These are phyloP conservation scores for Phallusia fumigata DNA, from an alignment of 23 tunicate genomes.

Conservation along the genomic window DNA sequence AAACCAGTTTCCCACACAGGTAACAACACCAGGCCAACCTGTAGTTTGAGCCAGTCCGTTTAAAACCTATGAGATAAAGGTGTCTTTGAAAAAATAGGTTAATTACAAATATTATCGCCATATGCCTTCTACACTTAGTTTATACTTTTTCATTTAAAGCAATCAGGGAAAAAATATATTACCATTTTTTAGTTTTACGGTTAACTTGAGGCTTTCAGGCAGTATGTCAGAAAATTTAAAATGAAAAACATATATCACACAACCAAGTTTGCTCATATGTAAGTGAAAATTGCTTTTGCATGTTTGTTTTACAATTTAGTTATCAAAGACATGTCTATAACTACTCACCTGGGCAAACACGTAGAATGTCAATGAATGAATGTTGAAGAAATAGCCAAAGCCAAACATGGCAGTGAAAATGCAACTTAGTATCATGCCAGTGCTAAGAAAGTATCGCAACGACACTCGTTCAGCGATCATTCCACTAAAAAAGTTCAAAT, in stretches of 20 bases:
- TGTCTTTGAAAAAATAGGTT: too few relatives aligned
- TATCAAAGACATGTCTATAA: background rate
- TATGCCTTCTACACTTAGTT: too few relatives aligned
- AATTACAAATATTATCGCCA: too few relatives aligned
- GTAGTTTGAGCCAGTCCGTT: slow-evolving; percentile 84
- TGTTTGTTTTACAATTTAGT: background rate
- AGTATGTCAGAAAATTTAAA: too few relatives aligned
- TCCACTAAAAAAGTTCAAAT: slow-evolving; percentile 42
- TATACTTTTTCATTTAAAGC: too few relatives aligned
- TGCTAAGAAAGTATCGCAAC: slow-evolving; percentile 69
- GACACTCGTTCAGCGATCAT: slow-evolving; percentile 82
- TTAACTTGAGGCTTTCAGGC: too few relatives aligned
- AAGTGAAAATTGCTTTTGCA: too few relatives aligned
- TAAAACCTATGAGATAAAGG: slow-evolving; percentile 46
- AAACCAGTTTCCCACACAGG: slow-evolving; percentile 93
- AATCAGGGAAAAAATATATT: too few relatives aligned
- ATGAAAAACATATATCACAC: too few relatives aligned
- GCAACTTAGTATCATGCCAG: slow-evolving; percentile 84
- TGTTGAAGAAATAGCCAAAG: slow-evolving; percentile 57
- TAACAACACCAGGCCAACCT: slow-evolving; percentile 96
- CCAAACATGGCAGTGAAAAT: slow-evolving; percentile 92
- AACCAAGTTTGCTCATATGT: too few relatives aligned
- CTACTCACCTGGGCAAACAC: slow-evolving; percentile 69
- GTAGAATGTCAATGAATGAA: slow-evolving; percentile 68
- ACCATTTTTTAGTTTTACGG: too few relatives aligned